These are phyloP conservation scores for Parasteatoda tepidariorum DNA, from an alignment of 1,140 invertebrate genomes.

Conservation along the genomic window DNA sequence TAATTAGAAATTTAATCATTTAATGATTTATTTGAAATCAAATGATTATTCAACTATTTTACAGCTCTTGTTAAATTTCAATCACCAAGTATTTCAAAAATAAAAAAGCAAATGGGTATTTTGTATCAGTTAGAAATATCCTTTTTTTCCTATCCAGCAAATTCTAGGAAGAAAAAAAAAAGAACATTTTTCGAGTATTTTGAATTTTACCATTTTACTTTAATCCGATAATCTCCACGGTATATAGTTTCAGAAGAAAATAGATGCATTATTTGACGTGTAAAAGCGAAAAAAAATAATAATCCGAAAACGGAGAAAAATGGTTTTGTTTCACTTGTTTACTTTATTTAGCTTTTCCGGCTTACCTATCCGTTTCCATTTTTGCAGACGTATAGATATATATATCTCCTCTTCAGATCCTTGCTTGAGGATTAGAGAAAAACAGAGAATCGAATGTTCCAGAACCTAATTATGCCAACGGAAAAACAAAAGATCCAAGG, in stretches of 20 bases:
- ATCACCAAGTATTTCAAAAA: too few relatives aligned
- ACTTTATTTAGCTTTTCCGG: background rate
- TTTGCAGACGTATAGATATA: background rate
- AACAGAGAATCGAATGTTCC: conserved; percentile 24
- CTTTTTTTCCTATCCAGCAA: too few relatives aligned
- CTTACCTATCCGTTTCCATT: conserved; percentile 3
- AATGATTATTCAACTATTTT: too few relatives aligned
- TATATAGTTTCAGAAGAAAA: background rate
- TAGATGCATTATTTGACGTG: background rate
- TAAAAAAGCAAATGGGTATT: too few relatives aligned
- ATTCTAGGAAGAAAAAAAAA: too few relatives aligned
- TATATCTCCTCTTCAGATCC: conserved; percentile 1
- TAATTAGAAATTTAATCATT: too few relatives aligned
- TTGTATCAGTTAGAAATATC: too few relatives aligned
- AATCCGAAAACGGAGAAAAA: conserved; percentile 5
- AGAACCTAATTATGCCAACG: conserved; percentile 38
- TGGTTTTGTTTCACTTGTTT: background rate
- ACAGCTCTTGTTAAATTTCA: too few relatives aligned
- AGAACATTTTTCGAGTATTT: too few relatives aligned
- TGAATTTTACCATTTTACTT: conserved; percentile 21
- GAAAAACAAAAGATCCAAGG: conserved; percentile 33
- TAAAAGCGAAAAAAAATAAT: background rate
- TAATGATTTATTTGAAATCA: too few relatives aligned
- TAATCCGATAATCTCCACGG: conserved; percentile 41
- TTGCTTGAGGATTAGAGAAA: conserved; percentile 17